phyloP scores from a whole-genome alignment of 2,888 invertebrate genomes.

The Crematogaster levior region DNA sequence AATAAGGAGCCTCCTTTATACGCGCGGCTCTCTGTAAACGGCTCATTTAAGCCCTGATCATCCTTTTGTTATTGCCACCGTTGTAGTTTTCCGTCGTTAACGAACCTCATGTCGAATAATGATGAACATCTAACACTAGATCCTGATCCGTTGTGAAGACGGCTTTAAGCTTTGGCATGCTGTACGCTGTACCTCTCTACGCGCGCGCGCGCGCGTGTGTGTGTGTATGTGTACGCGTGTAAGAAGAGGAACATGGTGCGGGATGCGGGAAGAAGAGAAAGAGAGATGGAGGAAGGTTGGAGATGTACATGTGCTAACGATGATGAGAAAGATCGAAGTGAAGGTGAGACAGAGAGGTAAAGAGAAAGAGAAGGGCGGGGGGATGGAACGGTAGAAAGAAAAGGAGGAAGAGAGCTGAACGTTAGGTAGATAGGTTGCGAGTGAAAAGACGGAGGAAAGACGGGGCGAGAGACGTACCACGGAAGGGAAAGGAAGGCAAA shows the following conservation, averaged over 20 bases:
- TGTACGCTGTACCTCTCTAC: constrained; percentile 57
- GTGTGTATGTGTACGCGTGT: not conserved
- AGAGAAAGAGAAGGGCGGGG: not conserved
- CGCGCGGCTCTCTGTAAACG: constrained; percentile 50
- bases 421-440: constrained; percentile 43
- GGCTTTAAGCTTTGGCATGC: constrained; percentile 73
- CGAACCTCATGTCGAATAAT: constrained; percentile 33
- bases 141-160: constrained; percentile 68
- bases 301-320: constrained; percentile 3
- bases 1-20: constrained; percentile 48
- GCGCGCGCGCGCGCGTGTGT: not conserved
- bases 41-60: constrained; percentile 44
- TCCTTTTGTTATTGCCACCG: constrained; percentile 39
- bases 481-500: constrained; percentile 77
- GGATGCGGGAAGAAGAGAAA: constrained; percentile 12
- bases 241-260: not conserved
- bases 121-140: constrained; percentile 52
- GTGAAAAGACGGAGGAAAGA: constrained; percentile 56
- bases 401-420: constrained; percentile 19
- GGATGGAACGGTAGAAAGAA: not conserved
- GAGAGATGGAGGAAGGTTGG: not conserved
- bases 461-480: constrained; percentile 54
- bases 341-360: constrained; percentile 27
- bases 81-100: constrained; percentile 42
- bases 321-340: constrained; percentile 31